A percentile compares a stretch with the other conserved stretches of the same genome.
Evolutionary conservation across 2,888 invertebrate species (phyloP).

Genomic region (Andricus quercusramuli): DNA sequence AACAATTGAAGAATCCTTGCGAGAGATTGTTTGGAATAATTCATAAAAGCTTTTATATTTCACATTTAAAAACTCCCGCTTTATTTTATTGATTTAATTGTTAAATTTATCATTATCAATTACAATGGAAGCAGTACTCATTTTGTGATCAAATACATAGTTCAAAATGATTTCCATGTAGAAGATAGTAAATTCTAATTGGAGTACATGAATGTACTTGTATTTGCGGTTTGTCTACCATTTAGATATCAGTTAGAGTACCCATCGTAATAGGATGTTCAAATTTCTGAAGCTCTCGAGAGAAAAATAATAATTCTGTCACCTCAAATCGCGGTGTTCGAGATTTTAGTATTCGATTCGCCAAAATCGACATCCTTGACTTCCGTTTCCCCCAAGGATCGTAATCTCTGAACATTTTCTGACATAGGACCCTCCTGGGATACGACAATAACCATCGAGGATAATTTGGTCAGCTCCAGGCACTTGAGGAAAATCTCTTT

Average conservation of each 20-base stretch:
- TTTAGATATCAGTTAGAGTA: not conserved
- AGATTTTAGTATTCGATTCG: not conserved
- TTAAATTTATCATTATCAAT: not conserved
- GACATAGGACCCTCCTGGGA: not conserved
- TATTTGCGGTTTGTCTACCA: not conserved
- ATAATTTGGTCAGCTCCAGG: not conserved
- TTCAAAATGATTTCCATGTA: not conserved
- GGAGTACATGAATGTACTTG: not conserved
- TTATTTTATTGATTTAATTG: not conserved
- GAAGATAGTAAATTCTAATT: not conserved
- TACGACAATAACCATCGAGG: not conserved
- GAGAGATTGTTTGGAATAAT: no score
- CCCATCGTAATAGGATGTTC: not conserved
- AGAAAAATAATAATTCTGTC: not conserved
- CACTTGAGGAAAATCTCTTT: not conserved
- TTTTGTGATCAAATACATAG: not conserved
- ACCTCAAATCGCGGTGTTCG: not conserved
- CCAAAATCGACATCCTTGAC: slow-evolving; percentile 5
- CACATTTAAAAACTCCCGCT: no score
- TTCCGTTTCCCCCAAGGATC: slow-evolving; percentile 11
- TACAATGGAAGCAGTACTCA: not conserved
- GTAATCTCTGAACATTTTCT: slow-evolving; percentile 19
- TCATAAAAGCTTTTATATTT: no score
- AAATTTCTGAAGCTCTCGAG: not conserved
- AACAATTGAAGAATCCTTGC: no score